Conservation (phyloP, 2,113 vertebrate genomes). For the Suricata suricatta region DNA sequence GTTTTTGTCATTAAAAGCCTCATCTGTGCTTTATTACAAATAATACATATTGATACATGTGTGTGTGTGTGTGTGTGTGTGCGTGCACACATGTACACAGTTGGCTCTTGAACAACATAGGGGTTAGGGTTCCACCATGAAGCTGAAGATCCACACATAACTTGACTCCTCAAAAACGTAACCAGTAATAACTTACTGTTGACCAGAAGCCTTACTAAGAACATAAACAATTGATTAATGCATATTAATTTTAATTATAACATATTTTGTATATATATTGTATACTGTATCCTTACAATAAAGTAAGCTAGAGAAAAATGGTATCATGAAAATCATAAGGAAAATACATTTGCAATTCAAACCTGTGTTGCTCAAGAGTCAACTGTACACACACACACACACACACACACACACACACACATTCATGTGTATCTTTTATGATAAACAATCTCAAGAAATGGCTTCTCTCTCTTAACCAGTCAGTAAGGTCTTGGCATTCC, state of each 20-base stretch:
- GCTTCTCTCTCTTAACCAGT: not conserved
- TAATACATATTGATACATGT: not conserved
- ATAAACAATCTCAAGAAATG: not conserved
- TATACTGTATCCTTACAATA: not conserved
- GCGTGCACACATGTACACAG: not conserved
- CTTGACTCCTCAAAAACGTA: not conserved
- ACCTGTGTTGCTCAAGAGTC: not conserved
- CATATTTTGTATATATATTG: not conserved
- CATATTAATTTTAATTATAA: not conserved
- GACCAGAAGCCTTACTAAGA: not conserved
- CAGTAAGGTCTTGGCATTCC: not conserved
- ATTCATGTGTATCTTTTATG: not conserved
- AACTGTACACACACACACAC: not conserved
- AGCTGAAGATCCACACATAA: not conserved
- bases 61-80: no score
- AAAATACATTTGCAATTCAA: not conserved
- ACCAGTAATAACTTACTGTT: not conserved
- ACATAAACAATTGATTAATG: not conserved
- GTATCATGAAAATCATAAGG: not conserved
- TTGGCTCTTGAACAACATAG: not conserved
- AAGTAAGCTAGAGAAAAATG: not conserved
- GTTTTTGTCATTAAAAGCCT: conserved; percentile 4
- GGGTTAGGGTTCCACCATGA: not conserved
- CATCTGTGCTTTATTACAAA: not conserved
- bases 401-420: not conserved